Evolutionary conservation across 2,113 vertebrate genomes (phyloP), one percentile per base, ranked within the genome.

Genomic region (Pseudolaguvia tuberculata): DNA sequence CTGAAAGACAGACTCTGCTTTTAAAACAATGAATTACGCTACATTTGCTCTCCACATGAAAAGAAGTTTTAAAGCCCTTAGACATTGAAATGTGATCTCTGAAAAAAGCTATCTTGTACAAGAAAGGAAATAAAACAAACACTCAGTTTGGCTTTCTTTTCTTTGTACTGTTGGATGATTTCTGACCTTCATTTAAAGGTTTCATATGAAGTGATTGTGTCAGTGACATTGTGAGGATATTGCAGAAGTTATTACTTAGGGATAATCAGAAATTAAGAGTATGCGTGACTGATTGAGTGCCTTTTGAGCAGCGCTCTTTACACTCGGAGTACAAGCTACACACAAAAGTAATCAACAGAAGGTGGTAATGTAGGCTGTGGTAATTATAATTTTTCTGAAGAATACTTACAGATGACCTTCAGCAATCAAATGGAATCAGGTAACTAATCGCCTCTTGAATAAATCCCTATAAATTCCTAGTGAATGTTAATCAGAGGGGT

Each of bases 371-470:
- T 75, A 67, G 70, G 27, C 75, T 58, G 63, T 35, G 5, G 61
- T 76, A 85, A 85, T 83, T 83, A 82, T 65, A 42, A 35, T 66
- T 72, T 74, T 80, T 78, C 59, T 70, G 51, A 77, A 73, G 70
- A 81, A 78, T 55, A 75, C 74, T 83, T 77, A 72, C 74, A 72
- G 50, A 61, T 48, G 66, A 83, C 82, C 82, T 83, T 82, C 55
- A 68, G 80, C 77, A 85, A 82, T 83, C 80, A 81, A 56, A 65
- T 39, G 52, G n/a, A 66, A 75, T 71, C 61, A 66, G 74, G 29
- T 75, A 71, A 63, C 27, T 47, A 42, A 72, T 56, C 72, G 53
- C 68, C 42, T 74, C 66, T 27, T n/a, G 27, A 56, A 77, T 71
- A 65, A 57, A 57, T 57, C 45, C 56, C 18, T n/a, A 13, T 53